phyloP scores from a whole-genome alignment of 2,113 vertebrate genomes.

The Pteropus alecto region DNA sequence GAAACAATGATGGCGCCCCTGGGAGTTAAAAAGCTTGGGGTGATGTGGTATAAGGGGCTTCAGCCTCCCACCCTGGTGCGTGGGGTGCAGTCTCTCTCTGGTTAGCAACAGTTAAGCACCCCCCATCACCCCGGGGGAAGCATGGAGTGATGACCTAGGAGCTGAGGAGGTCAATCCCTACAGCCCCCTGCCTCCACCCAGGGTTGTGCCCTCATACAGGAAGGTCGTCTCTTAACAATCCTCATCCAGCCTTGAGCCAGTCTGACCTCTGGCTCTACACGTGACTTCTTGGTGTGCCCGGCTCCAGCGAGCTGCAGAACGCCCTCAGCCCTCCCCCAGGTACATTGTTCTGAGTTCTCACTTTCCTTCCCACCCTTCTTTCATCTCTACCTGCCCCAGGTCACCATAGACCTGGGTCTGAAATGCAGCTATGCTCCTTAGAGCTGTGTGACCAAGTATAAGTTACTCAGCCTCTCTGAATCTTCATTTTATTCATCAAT shows the following conservation, averaged over 20 bases:
- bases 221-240: background rate
- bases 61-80: background rate
- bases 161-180: background rate
- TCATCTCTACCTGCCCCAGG: rapidly evolving
- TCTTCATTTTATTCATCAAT: background rate
- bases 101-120: background rate
- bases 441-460: background rate
- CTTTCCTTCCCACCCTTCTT: background rate
- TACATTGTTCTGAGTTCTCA: background rate
- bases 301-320: background rate
- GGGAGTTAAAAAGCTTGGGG: background rate
- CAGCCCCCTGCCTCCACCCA: background rate
- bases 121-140: background rate
- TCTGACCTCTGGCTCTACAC: background rate
- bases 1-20: background rate
- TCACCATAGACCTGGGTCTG: background rate
- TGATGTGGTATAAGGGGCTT: background rate
- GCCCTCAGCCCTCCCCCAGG: background rate
- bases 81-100: background rate
- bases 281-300: background rate
- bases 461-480: background rate
- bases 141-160: background rate
- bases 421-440: background rate
- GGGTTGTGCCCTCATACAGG: background rate
- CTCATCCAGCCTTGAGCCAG: background rate